These are phyloP conservation scores for Drosophila nr. medialis DNA, from an alignment of 2,888 invertebrate species.

Conservation along the genomic window DNA sequence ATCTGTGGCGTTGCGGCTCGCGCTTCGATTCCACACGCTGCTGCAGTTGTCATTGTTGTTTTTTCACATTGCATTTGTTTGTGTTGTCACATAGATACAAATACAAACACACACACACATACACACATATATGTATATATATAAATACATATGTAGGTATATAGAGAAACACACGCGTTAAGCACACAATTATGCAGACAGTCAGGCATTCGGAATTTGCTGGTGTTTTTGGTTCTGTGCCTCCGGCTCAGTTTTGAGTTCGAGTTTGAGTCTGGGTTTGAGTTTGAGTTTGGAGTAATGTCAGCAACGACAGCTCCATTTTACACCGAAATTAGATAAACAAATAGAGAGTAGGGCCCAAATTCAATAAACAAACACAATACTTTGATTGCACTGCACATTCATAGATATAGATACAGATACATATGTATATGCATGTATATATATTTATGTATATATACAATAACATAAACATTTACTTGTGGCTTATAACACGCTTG, in stretches of 20 bases:
- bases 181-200: conserved; percentile 81
- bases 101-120: conserved; percentile 13
- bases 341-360: conserved; percentile 56
- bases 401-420: neutral
- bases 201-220: conserved; percentile 76
- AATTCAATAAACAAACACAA: conserved; percentile 76
- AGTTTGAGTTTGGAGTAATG: conserved; percentile 9
- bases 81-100: conserved; percentile 57
- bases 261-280: conserved; percentile 2
- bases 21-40: conserved; percentile 58
- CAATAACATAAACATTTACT: neutral
- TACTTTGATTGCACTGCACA: conserved; percentile 72
- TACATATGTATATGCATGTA: too few species aligned
- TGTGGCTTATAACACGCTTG: conserved; percentile 4
- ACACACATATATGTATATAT: neutral
- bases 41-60: conserved; percentile 51
- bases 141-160: conserved; percentile 26
- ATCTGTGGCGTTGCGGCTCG: conserved; percentile 52
- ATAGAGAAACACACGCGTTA: conserved; percentile 64
- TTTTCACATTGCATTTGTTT: conserved; percentile 61
- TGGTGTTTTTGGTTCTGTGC: conserved; percentile 6
- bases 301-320: conserved; percentile 67
- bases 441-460: neutral
- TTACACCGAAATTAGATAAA: conserved; percentile 79
- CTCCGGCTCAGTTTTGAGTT: neutral